These are phyloP conservation scores for Tribolium freemani DNA, from an alignment of 2,888 invertebrate genomes.

Conservation along the genomic window DNA sequence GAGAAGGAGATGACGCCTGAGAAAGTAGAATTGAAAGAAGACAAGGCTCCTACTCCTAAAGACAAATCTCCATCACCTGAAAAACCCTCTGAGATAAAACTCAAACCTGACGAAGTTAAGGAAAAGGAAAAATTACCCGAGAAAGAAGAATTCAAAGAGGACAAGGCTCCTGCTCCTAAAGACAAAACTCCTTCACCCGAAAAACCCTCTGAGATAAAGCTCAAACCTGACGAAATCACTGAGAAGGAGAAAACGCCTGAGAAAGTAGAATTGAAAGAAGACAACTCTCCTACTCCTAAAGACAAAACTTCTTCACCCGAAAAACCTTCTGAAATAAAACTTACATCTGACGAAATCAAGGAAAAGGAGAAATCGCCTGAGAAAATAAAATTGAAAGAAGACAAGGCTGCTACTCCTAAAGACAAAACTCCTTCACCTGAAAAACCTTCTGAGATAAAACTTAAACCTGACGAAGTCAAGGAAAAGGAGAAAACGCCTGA, in stretches of 20 bases:
- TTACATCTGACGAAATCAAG: neutral
- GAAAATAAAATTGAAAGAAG: neutral
- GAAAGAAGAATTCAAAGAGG: no score
- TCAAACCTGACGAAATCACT: neutral
- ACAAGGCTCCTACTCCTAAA: constrained; percentile 2
- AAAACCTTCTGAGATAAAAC: neutral
- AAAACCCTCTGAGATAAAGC: neutral
- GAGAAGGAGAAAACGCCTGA: constrained; percentile 12
- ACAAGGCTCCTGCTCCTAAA: neutral
- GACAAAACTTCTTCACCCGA: neutral
- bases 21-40: constrained; percentile 44
- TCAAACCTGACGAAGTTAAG: neutral
- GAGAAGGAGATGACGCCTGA: neutral
- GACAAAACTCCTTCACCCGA: neutral
- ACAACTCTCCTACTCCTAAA: neutral
- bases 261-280: neutral
- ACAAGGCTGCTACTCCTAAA: neutral
- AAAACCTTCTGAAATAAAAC: neutral
- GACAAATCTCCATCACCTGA: constrained; percentile 7
- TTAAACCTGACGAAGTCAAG: neutral
- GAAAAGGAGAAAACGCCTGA: neutral
- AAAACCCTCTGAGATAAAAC: neutral
- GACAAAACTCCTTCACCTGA: neutral
- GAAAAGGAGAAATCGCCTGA: constrained; percentile 5
- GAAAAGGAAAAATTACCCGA: no score